Evolutionary conservation across 1,140 invertebrate species (phyloP).

Genomic region (Nasonia vitripennis): DNA sequence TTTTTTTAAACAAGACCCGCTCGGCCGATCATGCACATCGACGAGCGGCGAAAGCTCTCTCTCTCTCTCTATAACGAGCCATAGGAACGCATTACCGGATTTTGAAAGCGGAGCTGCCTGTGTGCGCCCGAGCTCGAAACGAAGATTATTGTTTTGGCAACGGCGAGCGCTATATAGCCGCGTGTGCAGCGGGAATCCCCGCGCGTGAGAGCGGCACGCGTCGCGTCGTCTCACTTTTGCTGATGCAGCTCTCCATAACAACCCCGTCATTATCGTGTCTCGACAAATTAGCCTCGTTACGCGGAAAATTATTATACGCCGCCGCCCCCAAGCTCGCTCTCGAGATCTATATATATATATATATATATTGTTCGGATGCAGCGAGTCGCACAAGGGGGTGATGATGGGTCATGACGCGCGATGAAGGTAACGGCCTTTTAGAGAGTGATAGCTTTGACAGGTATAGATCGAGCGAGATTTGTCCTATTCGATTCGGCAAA

Average conservation of each 20-base stretch:
- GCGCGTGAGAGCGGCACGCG: constrained; percentile 58
- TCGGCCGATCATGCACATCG: too few relatives aligned
- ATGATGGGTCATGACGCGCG: background rate
- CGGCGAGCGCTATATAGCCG: background rate
- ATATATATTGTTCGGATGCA: background rate
- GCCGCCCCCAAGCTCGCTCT: background rate
- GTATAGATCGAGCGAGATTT: background rate
- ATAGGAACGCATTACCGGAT: background rate
- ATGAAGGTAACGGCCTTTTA: constrained; percentile 17
- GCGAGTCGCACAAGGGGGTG: background rate
- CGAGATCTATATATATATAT: too few relatives aligned
- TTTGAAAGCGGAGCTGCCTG: constrained; percentile 44
- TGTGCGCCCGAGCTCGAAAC: background rate
- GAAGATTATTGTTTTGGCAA: constrained; percentile 51
- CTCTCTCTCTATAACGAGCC: background rate
- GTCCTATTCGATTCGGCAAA: background rate
- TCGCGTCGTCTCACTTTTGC: constrained; percentile 39
- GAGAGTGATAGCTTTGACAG: background rate
- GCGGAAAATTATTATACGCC: constrained; percentile 22
- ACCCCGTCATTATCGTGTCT: constrained; percentile 69
- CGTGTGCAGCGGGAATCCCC: constrained; percentile 30
- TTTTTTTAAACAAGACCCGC: too few relatives aligned
- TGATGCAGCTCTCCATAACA: constrained; percentile 57
- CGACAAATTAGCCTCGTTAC: constrained; percentile 63
- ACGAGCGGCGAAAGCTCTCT: too few relatives aligned